These are phyloP conservation scores for Neotoma lepida DNA, from an alignment of 2,113 vertebrate species.

Conservation along the genomic window DNA sequence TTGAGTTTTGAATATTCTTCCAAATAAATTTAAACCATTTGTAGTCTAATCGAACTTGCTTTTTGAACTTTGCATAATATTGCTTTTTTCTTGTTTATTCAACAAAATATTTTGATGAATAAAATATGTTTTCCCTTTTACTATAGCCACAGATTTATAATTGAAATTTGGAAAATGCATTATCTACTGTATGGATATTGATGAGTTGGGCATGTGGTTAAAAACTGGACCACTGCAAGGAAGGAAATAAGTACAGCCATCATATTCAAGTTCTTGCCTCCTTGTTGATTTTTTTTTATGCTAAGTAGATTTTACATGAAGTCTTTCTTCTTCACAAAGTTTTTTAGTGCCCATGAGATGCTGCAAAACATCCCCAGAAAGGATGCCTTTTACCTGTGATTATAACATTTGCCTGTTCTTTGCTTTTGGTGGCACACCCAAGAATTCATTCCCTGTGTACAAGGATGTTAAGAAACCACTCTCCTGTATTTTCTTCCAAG, in stretches of 20 bases:
- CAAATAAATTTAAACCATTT: not conserved
- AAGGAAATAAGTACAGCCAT: no score
- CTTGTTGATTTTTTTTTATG: not conserved
- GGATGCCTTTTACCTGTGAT: not conserved
- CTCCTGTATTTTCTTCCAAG: not conserved
- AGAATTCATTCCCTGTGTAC: not conserved
- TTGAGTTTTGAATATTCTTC: not conserved
- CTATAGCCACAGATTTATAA: not conserved
- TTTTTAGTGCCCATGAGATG: rapidly evolving
- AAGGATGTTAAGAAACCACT: not conserved
- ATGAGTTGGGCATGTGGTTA: not conserved
- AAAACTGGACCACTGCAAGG: not conserved
- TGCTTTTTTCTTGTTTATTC: not conserved
- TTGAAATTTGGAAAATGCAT: not conserved
- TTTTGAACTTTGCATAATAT: not conserved
- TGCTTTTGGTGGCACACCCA: not conserved
- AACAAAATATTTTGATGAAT: not conserved
- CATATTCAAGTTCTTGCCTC: not conserved
- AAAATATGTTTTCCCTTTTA: not conserved
- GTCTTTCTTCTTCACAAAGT: not conserved
- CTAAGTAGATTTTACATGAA: not conserved
- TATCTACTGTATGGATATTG: not conserved
- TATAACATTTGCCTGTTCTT: not conserved
- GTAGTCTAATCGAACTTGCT: not conserved
- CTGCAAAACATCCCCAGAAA: not conserved